Conservation (phyloP, 2,113 vertebrate species). For the Hymenochirus boettgeri region DNA sequence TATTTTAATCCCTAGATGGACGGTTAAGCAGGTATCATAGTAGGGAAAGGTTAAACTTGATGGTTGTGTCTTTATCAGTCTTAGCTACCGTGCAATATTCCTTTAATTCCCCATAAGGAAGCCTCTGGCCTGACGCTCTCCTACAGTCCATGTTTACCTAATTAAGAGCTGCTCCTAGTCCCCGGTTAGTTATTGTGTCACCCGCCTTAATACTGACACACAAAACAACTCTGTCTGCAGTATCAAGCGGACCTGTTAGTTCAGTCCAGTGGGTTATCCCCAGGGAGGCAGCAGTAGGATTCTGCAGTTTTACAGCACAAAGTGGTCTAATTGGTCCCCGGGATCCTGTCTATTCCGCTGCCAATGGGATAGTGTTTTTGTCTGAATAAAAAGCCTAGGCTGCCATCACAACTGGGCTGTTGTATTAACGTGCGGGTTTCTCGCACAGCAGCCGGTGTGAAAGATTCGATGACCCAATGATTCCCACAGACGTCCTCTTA, state of each 20-base stretch:
- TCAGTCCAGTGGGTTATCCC: constrained; percentile 50
- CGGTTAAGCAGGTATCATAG: too few species aligned
- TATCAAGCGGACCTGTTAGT: constrained; percentile 37
- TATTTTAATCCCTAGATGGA: too few species aligned
- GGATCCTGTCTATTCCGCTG: constrained; percentile 55
- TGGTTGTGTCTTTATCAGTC: too few species aligned
- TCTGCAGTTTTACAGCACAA: constrained; percentile 45
- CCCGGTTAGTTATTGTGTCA: constrained; percentile 66
- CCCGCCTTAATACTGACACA: constrained; percentile 67
- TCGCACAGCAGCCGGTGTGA: not conserved
- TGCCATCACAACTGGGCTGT: constrained; percentile 45
- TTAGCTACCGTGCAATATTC: too few species aligned
- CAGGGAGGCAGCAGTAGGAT: constrained; percentile 45
- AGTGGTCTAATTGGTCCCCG: constrained; percentile 81
- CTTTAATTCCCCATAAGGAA: too few species aligned
- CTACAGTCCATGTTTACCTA: constrained; percentile 60
- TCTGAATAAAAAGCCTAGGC: constrained; percentile 49
- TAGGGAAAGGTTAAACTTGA: too few species aligned
- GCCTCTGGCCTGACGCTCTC: constrained; percentile 43
- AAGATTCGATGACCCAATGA: constrained; percentile 8
- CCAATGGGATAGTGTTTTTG: constrained; percentile 55
- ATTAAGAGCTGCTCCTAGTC: constrained; percentile 69
- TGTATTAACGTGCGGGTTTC: constrained; percentile 35
- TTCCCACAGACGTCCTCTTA: constrained; percentile 19
- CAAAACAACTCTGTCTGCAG: constrained; percentile 54